Conservation (phyloP, 2,888 invertebrate genomes). For the Euphydryas editha region DNA sequence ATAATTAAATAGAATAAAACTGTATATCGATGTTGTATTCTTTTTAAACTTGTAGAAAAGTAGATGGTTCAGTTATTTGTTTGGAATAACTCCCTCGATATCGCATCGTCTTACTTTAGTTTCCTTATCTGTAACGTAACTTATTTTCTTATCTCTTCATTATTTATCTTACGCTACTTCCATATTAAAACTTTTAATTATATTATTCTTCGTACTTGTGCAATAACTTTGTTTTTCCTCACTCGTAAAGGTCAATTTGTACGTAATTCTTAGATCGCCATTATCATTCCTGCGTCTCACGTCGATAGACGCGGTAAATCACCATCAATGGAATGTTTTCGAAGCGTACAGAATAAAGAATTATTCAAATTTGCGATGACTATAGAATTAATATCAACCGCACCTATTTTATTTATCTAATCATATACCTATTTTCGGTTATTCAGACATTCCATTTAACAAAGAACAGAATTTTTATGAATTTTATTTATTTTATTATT, state of each 20-base stretch:
- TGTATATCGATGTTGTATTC: background rate
- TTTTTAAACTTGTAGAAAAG: background rate
- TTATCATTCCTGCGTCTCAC: slow-evolving; percentile 55
- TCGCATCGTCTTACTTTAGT: slow-evolving; percentile 9
- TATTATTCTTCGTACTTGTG: background rate
- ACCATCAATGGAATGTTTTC: slow-evolving; percentile 31
- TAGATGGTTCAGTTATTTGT: background rate
- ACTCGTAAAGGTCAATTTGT: slow-evolving; percentile 33
- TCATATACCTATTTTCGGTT: slow-evolving; percentile 1
- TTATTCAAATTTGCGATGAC: slow-evolving; percentile 34
- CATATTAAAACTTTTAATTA: slow-evolving; percentile 15
- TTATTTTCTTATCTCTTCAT: slow-evolving; percentile 12
- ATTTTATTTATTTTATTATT: background rate
- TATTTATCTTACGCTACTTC: slow-evolving; percentile 6
- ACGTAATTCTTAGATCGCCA: slow-evolving; percentile 40
- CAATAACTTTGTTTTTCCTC: slow-evolving; percentile 33
- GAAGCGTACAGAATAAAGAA: slow-evolving; percentile 34
- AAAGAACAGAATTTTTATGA: background rate
- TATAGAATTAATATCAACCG: slow-evolving; percentile 20
- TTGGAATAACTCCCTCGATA: background rate
- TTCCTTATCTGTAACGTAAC: slow-evolving; percentile 9
- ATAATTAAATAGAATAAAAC: no score
- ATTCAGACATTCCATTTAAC: background rate
- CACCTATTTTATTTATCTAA: slow-evolving; percentile 11
- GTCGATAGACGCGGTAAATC: slow-evolving; percentile 35